phyloP scores from a whole-genome alignment of 2,888 invertebrate genomes.

The Drosophila nr. perissopoda region DNA sequence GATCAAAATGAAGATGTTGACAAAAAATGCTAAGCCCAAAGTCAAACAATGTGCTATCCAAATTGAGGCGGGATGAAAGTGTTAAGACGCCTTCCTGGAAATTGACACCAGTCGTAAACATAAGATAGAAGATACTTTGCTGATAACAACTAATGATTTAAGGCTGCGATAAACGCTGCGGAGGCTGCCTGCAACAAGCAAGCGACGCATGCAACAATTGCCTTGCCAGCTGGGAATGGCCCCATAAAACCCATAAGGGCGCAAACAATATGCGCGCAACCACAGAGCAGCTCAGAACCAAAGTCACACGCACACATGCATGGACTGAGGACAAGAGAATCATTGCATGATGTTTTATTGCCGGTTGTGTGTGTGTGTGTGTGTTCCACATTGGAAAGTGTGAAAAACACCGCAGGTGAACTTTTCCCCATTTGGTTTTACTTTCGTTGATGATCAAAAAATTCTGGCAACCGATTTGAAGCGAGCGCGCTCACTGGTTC shows the following conservation, averaged over 20 bases:
- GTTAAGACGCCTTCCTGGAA: slow-evolving; percentile 67
- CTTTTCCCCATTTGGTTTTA: slow-evolving; percentile 51
- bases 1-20: not conserved
- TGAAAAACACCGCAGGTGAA: slow-evolving; percentile 65
- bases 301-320: not conserved
- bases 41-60: slow-evolving; percentile 34
- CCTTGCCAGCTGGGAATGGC: slow-evolving; percentile 38
- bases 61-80: slow-evolving; percentile 68
- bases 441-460: slow-evolving; percentile 60
- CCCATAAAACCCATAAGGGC: slow-evolving; percentile 51
- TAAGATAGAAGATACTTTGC: slow-evolving; percentile 39
- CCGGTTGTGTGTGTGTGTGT: slow-evolving; percentile 53
- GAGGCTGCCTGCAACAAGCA: slow-evolving; percentile 51
- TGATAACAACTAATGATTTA: slow-evolving; percentile 66
- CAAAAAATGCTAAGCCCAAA: slow-evolving; percentile 14
- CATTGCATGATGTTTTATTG: slow-evolving; percentile 56
- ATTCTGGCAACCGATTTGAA: slow-evolving; percentile 31
- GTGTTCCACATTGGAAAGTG: slow-evolving; percentile 60
- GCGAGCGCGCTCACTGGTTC: slow-evolving; percentile 30
- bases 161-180: slow-evolving; percentile 54
- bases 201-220: slow-evolving; percentile 33
- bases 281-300: slow-evolving; percentile 10
- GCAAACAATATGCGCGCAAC: slow-evolving; percentile 25
- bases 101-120: slow-evolving; percentile 44
- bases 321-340: slow-evolving; percentile 8